Percentiles rank a stretch among this genome's conserved stretches.
phyloP scores from a whole-genome alignment of 2,797 vertebrate species.

The Centropyge bicolor region DNA sequence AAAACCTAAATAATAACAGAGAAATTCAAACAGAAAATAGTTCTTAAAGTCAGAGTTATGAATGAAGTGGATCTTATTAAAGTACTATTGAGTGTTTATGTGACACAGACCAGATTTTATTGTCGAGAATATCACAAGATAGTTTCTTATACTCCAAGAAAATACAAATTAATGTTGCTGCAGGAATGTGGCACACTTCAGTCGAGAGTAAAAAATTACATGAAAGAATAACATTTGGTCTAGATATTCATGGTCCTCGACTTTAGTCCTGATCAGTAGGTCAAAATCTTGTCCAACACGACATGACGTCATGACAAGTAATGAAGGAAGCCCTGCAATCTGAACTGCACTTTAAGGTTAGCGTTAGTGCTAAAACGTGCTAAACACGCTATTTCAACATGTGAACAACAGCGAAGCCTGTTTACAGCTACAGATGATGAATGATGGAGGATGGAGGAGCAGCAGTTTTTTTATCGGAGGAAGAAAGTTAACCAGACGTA shows the following conservation, averaged over 20 bases:
- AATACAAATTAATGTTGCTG: background rate
- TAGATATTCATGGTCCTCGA: background rate
- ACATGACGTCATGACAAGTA: too few species aligned
- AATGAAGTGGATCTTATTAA: background rate
- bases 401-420: background rate
- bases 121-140: background rate
- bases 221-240: too few species aligned
- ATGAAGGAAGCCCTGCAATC: too few species aligned
- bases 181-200: too few species aligned
- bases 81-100: background rate
- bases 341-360: background rate
- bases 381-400: background rate
- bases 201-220: slow-evolving; percentile 17
- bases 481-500: too few species aligned
- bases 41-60: background rate
- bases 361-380: background rate
- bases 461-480: too few species aligned
- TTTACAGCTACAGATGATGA: background rate
- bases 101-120: background rate
- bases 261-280: background rate
- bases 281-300: background rate
- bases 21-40: background rate
- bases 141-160: background rate
- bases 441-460: too few species aligned
- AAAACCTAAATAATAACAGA: slow-evolving; percentile 1